Evolutionary conservation across 2,113 vertebrate genomes (phyloP).

Genomic region (Prochilodus magdalenae): DNA sequence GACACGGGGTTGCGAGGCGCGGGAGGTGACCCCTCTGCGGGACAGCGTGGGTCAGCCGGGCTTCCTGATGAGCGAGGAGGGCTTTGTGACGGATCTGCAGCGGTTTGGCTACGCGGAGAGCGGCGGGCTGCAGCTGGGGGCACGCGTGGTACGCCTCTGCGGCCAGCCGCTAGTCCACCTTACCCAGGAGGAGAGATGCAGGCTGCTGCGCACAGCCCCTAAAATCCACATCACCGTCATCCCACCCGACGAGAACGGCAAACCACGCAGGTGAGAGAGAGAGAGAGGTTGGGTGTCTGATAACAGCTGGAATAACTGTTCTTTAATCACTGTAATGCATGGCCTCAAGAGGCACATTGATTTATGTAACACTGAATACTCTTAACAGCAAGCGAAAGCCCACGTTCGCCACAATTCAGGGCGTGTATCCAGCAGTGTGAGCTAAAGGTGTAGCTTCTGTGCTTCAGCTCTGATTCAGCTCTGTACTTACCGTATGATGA

Average conservation of each 20-base stretch:
- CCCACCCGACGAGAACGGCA: slow-evolving; percentile 87
- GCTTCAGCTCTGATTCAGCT: too few relatives aligned
- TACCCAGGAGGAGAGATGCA: slow-evolving; percentile 73
- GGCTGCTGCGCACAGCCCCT: slow-evolving; percentile 81
- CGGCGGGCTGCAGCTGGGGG: slow-evolving; percentile 83
- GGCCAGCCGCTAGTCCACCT: slow-evolving; percentile 82
- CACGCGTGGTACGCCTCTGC: slow-evolving; percentile 86
- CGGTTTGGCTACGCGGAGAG: slow-evolving; percentile 89
- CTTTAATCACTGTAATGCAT: not conserved
- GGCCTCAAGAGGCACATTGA: too few relatives aligned
- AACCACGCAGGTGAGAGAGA: slow-evolving; percentile 84
- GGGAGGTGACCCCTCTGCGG: slow-evolving; percentile 84
- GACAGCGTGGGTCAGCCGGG: slow-evolving; percentile 88
- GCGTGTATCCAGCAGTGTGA: too few relatives aligned
- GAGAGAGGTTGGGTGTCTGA: not conserved
- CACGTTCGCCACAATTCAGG: too few relatives aligned
- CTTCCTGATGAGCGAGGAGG: slow-evolving; percentile 86
- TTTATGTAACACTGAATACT: too few relatives aligned
- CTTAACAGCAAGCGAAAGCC: too few relatives aligned
- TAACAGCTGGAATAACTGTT: too few relatives aligned
- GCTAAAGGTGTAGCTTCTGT: too few relatives aligned
- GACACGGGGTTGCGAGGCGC: slow-evolving; percentile 87
- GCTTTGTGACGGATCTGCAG: slow-evolving; percentile 88
- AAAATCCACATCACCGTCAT: slow-evolving; percentile 91
- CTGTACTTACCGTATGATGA: too few relatives aligned